These are phyloP conservation scores for Hydrozoanthus tunicans DNA, from an alignment of 64 coral and sea anemone genomes.

Conservation along the genomic window DNA sequence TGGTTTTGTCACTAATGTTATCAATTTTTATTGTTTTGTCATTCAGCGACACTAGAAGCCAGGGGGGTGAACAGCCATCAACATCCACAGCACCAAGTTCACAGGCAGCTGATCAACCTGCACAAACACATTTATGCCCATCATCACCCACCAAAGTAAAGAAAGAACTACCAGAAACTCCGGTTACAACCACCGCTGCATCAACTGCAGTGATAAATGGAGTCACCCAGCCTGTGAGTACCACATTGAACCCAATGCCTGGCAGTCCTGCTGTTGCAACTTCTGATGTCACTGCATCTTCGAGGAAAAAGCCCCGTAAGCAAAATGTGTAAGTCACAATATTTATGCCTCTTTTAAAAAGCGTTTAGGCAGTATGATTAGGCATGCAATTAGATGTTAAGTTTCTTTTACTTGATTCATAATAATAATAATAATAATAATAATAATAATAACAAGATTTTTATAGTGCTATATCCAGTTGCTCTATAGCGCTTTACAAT, in stretches of 20 bases:
- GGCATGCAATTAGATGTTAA: too few relatives aligned
- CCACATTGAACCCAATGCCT: not conserved
- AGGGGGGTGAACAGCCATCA: slow-evolving; percentile 48
- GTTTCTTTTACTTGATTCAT: too few relatives aligned
- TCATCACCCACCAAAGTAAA: slow-evolving; percentile 55
- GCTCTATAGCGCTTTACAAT: too few relatives aligned
- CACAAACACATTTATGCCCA: slow-evolving; percentile 32
- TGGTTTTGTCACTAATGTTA: too few relatives aligned
- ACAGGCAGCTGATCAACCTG: slow-evolving; percentile 45
- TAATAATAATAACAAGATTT: too few relatives aligned
- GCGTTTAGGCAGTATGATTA: too few relatives aligned
- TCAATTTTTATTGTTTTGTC: not conserved
- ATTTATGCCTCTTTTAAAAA: not conserved
- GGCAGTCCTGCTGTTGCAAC: slow-evolving; percentile 54
- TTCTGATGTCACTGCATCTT: slow-evolving; percentile 81
- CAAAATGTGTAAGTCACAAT: slow-evolving; percentile 94
- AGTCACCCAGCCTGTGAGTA: slow-evolving; percentile 21
- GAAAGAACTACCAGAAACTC: slow-evolving; percentile 61
- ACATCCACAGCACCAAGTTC: slow-evolving; percentile 17
- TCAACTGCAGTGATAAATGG: slow-evolving; percentile 56
- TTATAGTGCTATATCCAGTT: too few relatives aligned
- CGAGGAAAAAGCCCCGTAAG: slow-evolving; percentile 95
- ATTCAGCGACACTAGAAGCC: slow-evolving; percentile 80
- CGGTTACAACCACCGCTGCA: slow-evolving; percentile 20
- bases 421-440: too few relatives aligned